Percentiles rank a stretch among this genome's conserved stretches.
phyloP scores from a whole-genome alignment of 2,888 invertebrate genomes.

The Strigamia transsilvanica region DNA sequence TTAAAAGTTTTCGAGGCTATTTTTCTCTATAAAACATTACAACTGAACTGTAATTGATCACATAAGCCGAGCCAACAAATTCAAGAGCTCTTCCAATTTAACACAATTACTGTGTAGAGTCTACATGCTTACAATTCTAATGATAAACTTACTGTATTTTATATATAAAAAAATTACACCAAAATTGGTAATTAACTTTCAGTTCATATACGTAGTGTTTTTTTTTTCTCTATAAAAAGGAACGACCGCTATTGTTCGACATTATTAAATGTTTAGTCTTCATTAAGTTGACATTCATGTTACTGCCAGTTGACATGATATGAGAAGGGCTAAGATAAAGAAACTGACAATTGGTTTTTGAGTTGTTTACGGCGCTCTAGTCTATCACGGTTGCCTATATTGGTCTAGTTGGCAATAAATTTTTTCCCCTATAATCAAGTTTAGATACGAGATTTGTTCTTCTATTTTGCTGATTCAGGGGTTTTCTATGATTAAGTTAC shows the following conservation, averaged over 20 bases:
- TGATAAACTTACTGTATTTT: too few species aligned
- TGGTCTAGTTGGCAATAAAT: conserved; percentile 12
- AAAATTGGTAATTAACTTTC: too few species aligned
- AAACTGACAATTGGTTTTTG: conserved; percentile 39
- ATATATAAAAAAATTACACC: too few species aligned
- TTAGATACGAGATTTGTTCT: neutral
- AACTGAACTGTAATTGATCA: neutral
- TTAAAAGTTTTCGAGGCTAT: neutral
- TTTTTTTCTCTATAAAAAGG: too few species aligned
- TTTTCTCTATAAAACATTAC: neutral
- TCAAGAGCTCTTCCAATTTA: too few species aligned
- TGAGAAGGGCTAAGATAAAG: conserved; percentile 14
- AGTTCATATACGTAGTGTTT: too few species aligned
- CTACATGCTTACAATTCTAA: too few species aligned
- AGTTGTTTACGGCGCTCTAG: conserved; percentile 12
- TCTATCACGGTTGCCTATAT: neutral
- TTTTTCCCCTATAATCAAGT: neutral
- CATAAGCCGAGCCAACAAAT: neutral
- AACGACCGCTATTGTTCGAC: too few species aligned
- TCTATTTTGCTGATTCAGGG: neutral
- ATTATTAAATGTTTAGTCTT: conserved; percentile 18
- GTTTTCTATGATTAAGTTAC: neutral
- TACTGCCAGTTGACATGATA: neutral
- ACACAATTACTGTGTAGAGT: too few species aligned
- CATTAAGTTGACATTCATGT: conserved; percentile 19